phyloP scores from a whole-genome alignment of 2,888 invertebrate species.

The Rotaria magnacalcarata region DNA sequence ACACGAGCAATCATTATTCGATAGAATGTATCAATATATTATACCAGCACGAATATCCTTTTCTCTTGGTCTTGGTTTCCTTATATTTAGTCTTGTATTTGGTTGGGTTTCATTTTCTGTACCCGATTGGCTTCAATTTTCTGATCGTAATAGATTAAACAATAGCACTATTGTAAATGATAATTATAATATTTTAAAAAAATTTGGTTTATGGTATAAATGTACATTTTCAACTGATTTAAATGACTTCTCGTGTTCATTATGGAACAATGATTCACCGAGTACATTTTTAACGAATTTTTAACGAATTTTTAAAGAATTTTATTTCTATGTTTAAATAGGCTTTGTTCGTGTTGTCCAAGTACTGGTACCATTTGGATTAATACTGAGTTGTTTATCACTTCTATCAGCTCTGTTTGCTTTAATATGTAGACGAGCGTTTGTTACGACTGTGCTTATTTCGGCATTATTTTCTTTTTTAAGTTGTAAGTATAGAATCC shows the following conservation, averaged over 20 bases:
- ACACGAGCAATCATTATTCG: background rate
- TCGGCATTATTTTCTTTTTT: background rate
- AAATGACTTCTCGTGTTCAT: background rate
- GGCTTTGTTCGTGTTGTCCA: slow-evolving; percentile 6
- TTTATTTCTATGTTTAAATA: background rate
- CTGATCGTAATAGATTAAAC: background rate
- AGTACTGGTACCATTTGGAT: background rate
- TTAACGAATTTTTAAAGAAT: background rate
- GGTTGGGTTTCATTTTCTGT: background rate
- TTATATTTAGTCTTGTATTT: slow-evolving; percentile 7
- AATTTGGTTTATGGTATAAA: slow-evolving; percentile 2
- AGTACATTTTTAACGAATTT: background rate
- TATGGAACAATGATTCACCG: background rate
- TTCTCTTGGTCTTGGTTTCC: background rate
- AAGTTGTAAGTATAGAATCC: background rate
- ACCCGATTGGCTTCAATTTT: slow-evolving; percentile 21
- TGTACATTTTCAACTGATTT: background rate
- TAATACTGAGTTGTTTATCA: background rate
- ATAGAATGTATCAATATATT: background rate
- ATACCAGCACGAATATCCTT: background rate
- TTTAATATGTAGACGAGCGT: background rate
- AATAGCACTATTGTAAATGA: no score
- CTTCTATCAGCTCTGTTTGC: background rate
- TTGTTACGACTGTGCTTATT: background rate
- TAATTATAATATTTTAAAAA: background rate